Percentiles rank a stretch among this genome's conserved stretches.
These are phyloP conservation scores for Chaunax sp. DNA, from an alignment of 2,797 vertebrate species.

Conservation along the genomic window DNA sequence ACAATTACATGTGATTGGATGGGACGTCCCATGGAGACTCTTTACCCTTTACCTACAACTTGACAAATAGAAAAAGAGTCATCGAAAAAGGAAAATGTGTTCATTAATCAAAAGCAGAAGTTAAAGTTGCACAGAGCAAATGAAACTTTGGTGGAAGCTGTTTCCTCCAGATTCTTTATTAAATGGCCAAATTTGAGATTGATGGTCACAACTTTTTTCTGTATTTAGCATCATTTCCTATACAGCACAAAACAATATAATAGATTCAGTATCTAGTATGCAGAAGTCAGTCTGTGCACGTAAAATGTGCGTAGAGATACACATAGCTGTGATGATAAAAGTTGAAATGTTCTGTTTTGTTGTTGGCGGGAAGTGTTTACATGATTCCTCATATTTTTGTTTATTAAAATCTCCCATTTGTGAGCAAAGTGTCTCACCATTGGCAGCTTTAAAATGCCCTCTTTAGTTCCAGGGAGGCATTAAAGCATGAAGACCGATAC, in stretches of 20 bases:
- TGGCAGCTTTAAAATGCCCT: constrained; percentile 3
- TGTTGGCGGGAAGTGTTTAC: constrained; percentile 4
- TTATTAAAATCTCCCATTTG: constrained; percentile 4
- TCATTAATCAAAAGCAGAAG: background rate
- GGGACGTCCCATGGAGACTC: constrained; percentile 18
- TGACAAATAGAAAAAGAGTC: background rate
- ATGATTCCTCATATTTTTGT: constrained; percentile 19
- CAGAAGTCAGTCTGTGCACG: too few species aligned
- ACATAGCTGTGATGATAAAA: background rate
- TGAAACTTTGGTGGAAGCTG: background rate
- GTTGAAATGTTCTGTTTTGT: constrained; percentile 10
- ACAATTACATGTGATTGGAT: constrained; percentile 49
- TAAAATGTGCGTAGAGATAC: background rate
- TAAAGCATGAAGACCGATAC: constrained; percentile 18
- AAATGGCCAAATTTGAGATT: background rate
- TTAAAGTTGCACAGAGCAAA: background rate
- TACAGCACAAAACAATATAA: background rate
- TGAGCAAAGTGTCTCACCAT: constrained; percentile 8
- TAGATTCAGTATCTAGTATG: background rate
- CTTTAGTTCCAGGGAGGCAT: constrained; percentile 32
- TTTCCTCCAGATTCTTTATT: background rate
- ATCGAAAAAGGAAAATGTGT: background rate
- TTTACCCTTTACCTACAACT: background rate
- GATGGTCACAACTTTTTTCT: background rate
- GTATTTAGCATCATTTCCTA: background rate